phyloP scores from a whole-genome alignment of 2,113 vertebrate species.

The Brachyhypopomus gauderio region DNA sequence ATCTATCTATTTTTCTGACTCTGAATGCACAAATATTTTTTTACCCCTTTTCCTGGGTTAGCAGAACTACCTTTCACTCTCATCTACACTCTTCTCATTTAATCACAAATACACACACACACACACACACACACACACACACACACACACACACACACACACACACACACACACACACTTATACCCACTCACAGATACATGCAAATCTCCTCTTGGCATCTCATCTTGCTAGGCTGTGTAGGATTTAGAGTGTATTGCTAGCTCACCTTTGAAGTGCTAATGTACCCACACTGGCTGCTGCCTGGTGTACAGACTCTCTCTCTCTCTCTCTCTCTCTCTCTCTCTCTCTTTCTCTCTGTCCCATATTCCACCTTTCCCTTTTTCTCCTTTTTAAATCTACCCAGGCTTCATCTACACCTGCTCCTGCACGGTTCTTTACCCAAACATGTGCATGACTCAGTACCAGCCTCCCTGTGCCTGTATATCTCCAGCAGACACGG shows the following conservation, averaged over 20 bases:
- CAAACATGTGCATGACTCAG: background rate
- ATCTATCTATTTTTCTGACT: conserved; percentile 7
- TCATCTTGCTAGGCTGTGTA: conserved; percentile 22
- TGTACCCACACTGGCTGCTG: conserved; percentile 22
- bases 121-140: too few species aligned
- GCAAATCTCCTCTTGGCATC: conserved; percentile 15
- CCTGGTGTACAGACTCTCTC: conserved; percentile 7
- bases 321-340: background rate
- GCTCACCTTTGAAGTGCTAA: conserved; percentile 52
- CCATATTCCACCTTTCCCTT: background rate
- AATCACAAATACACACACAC: too few species aligned
- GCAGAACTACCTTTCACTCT: conserved; percentile 20
- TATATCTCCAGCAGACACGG: too few species aligned
- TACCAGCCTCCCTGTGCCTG: background rate
- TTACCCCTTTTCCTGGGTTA: conserved; percentile 14
- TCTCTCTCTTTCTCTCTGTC: conserved; percentile 20
- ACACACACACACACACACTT: background rate
- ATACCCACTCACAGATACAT: conserved; percentile 30
- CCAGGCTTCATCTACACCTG: background rate
- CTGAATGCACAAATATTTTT: background rate
- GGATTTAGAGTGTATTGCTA: conserved; percentile 36
- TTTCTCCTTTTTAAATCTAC: background rate
- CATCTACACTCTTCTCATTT: conserved; percentile 30
- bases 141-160: background rate
- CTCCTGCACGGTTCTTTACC: background rate